Percentiles rank a stretch among this genome's conserved stretches.
Conservation (phyloP, 1,140 invertebrate genomes). For the Lordiphosa clarofinis region DNA sequence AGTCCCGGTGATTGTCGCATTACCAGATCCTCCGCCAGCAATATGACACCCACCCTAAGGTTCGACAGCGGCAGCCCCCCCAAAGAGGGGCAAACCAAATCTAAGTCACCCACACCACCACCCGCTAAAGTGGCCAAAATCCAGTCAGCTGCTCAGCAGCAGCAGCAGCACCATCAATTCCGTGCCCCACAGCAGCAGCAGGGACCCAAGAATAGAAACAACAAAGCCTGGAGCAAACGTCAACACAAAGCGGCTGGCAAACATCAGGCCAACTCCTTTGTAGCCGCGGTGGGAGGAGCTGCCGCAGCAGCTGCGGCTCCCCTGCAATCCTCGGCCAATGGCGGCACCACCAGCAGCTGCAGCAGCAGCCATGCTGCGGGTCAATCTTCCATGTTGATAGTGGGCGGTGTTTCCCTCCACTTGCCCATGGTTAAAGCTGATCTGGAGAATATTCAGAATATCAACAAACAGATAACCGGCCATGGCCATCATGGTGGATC, state of each 20-base stretch:
- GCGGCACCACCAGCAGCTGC: slow-evolving; percentile 26
- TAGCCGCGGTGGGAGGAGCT: neutral
- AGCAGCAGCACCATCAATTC: slow-evolving; percentile 67
- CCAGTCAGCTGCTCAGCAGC: slow-evolving; percentile 15
- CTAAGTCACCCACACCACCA: slow-evolving; percentile 43
- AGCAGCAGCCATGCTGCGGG: slow-evolving; percentile 30
- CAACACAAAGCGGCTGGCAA: slow-evolving; percentile 63
- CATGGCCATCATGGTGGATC: slow-evolving; percentile 36
- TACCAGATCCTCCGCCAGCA: slow-evolving; percentile 45
- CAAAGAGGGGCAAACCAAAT: slow-evolving; percentile 22
- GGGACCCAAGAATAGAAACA: slow-evolving; percentile 49
- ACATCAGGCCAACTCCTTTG: slow-evolving; percentile 20
- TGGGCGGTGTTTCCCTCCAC: slow-evolving; percentile 15
- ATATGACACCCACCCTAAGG: slow-evolving; percentile 60
- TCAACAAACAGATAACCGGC: slow-evolving; percentile 65
- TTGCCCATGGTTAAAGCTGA: slow-evolving; percentile 64
- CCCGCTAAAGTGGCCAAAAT: slow-evolving; percentile 33
- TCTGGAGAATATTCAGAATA: slow-evolving; percentile 76
- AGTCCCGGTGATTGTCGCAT: slow-evolving; percentile 74
- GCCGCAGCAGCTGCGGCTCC: slow-evolving; percentile 13
- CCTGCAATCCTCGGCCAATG: slow-evolving; percentile 20
- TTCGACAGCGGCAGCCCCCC: slow-evolving; percentile 34
- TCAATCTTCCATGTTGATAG: slow-evolving; percentile 19
- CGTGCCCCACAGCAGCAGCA: slow-evolving; percentile 71
- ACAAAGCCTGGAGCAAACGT: slow-evolving; percentile 70